Base-by-base conservation (phyloP, 2,888 invertebrate genomes). In the Eristalinus aeneus region DNA sequence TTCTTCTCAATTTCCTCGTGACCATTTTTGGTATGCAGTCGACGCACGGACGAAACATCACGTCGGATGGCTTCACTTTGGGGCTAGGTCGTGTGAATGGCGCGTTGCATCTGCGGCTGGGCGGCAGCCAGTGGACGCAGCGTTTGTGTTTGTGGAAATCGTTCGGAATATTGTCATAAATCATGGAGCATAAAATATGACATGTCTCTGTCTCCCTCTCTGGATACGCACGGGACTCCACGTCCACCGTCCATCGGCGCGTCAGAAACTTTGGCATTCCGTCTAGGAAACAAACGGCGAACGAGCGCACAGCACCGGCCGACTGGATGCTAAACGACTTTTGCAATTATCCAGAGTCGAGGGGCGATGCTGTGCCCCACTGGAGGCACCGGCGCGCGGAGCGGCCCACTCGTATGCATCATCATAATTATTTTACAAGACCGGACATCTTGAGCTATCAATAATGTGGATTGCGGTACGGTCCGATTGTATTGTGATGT, bases 381-480 rank as follows among this genome's bases (percentile, higher is more conserved):
- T 20, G 16, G 11, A 16, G 10, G 34, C 53, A 12, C 32, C 32
- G 34, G 32, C 54, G 16, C 23, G 53, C 63, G 69, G 39, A 58
- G 76, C 68, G 72, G 8, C 16, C 46, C 46, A 46, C 46, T 46
- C 46, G 80, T 72, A 85, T 85, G 80, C 85, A 82, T 86, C 86
- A 86, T 86, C 86, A 86, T 86, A 86, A 86, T 86, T 86, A 86
- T 86, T 86, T 86, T 86, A 86, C 86, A 86, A 82, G 86, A 76
- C 86, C 77, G 86, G 86, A 77, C 86, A 82, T 86, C 86, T 86
- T 77, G 86, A 86, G 86, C 86, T 86, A 86, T 86, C 86, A 86
- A 82, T 86, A 86, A 86, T 86, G 74, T 82, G 74, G 77, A 77
- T 73, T 85, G 80, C 67, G 32, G 64, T 68, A 61, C 77, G 31